A percentile compares a stretch with the other conserved stretches of the same genome.
These are phyloP conservation scores for Glyphotaelius pellucidus DNA, from an alignment of 2,888 invertebrate species.

Conservation along the genomic window DNA sequence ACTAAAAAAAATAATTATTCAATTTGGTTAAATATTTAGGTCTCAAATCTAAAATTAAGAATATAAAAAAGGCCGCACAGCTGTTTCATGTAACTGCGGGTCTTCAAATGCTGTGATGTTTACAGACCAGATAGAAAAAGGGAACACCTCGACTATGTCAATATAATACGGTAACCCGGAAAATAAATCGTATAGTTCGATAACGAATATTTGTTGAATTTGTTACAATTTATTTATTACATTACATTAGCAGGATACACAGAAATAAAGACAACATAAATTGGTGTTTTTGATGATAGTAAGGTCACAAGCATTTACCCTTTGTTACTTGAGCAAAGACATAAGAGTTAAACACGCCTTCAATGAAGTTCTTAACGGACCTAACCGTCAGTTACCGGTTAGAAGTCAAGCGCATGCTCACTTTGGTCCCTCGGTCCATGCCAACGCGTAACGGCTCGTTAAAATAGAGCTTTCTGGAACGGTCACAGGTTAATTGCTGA, in stretches of 20 bases:
- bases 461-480: conserved; percentile 39
- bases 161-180: too few species aligned
- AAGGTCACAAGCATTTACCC: background rate
- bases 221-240: too few species aligned
- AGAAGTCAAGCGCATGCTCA: conserved; percentile 25
- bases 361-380: background rate
- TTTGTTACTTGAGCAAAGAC: background rate
- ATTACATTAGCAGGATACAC: too few species aligned
- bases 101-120: background rate
- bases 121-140: background rate
- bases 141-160: too few species aligned
- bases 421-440: background rate
- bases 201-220: too few species aligned
- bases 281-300: background rate
- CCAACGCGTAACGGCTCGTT: conserved; percentile 31
- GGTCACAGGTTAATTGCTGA: conserved; percentile 52
- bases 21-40: too few species aligned
- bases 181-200: too few species aligned
- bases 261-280: too few species aligned
- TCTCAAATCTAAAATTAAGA: too few species aligned
- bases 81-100: background rate
- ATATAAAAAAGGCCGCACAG: too few species aligned
- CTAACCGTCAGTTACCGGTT: conserved; percentile 27
- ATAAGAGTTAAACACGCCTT: background rate
- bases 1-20: too few species aligned